A percentile compares a stretch with the other conserved stretches of the same genome.
Evolutionary conservation across 2,797 vertebrate species (phyloP).

Genomic region (Sebastes minor): DNA sequence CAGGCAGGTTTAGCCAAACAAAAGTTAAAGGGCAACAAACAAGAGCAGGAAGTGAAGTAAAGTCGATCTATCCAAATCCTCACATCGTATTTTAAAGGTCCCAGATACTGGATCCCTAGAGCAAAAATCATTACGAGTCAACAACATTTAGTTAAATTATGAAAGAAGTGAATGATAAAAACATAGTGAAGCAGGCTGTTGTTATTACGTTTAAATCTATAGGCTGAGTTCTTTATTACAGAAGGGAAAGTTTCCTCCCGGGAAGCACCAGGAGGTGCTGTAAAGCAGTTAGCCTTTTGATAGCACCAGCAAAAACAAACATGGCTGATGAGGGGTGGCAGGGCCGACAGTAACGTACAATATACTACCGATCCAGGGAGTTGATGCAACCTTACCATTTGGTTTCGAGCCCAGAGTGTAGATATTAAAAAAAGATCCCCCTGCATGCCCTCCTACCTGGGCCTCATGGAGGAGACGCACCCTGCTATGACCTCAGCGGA

Average conservation of each 20-base stretch:
- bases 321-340: constrained; percentile 74
- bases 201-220: constrained; percentile 72
- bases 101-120: constrained; percentile 22
- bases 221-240: constrained; percentile 54
- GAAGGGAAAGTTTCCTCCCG: constrained; percentile 60
- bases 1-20: neutral
- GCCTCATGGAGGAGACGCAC: constrained; percentile 48
- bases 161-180: constrained; percentile 47
- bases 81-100: constrained; percentile 16
- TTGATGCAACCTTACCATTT: constrained; percentile 66
- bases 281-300: constrained; percentile 82
- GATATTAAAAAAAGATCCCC: constrained; percentile 56
- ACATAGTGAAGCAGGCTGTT: constrained; percentile 43
- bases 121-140: constrained; percentile 14
- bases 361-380: constrained; percentile 45
- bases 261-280: constrained; percentile 81
- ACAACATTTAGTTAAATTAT: constrained; percentile 62
- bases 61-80: neutral
- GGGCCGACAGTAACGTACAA: constrained; percentile 44
- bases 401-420: constrained; percentile 53
- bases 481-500: constrained; percentile 55
- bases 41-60: constrained; percentile 15
- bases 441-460: constrained; percentile 50
- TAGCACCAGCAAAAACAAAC: constrained; percentile 81
- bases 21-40: constrained; percentile 20